Percentiles rank a stretch among this genome's conserved stretches.
These are phyloP conservation scores for Lepidocyrtoides sp. DNA, from an alignment of 2,888 invertebrate species.

Conservation along the genomic window DNA sequence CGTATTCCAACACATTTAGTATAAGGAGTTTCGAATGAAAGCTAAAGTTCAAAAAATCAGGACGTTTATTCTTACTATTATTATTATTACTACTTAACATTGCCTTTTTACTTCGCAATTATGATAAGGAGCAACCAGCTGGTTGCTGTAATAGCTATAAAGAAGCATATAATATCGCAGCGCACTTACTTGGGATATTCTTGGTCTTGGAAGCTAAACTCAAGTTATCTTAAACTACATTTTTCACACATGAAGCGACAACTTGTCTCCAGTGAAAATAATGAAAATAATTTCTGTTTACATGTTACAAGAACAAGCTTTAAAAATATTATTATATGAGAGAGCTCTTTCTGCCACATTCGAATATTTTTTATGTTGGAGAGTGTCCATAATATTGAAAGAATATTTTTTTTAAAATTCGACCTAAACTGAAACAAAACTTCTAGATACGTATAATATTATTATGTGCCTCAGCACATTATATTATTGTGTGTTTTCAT, in stretches of 20 bases:
- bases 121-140: constrained; percentile 55
- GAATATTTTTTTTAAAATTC: neutral
- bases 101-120: constrained; percentile 17
- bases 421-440: constrained; percentile 42
- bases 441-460: neutral
- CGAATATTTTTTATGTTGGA: neutral
- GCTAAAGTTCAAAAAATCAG: neutral
- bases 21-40: too few relatives aligned
- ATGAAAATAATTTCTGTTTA: neutral
- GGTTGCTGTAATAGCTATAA: constrained; percentile 18
- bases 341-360: neutral
- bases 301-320: constrained; percentile 12
- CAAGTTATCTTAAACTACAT: neutral
- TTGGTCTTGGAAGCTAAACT: constrained; percentile 26
- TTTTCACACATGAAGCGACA: constrained; percentile 12
- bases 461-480: neutral
- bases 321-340: neutral
- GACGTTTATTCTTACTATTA: neutral
- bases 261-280: constrained; percentile 43
- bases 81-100: neutral
- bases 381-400: too few relatives aligned
- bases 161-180: neutral
- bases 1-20: neutral
- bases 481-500: neutral
- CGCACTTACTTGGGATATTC: neutral